Evolutionary conservation across 1,140 invertebrate genomes (phyloP), one percentile per base, ranked within the genome.

Genomic region (Himalopsyche phryganea): DNA sequence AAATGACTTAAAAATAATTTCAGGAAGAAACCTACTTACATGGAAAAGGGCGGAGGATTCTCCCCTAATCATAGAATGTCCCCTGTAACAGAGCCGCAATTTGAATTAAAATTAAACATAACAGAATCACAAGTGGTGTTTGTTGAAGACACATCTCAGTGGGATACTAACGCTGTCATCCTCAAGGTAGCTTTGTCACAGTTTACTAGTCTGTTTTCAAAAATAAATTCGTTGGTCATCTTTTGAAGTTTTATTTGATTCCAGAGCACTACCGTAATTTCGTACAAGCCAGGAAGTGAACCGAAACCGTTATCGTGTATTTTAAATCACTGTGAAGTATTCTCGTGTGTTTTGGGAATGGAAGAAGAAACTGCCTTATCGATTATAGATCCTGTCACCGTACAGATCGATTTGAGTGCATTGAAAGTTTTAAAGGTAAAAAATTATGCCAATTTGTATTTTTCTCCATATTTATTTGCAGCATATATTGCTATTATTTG

Each of bases 61-160:
- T 41, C 35, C 13, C 19, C 51, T n/a, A 44, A 50, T 47, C 36
- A 38, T 23, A 61, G 51, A 47, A 42, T 36, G 18, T 56, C 52
- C 15, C 40, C 46, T 1, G 17, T 47, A 35, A 57, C 46, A 6
- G 55, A 61, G 35, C 20, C 80, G 1, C 83, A 86, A 5, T 85
- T 91, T 69, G 92, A 96, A 72, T 74, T 98, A 13, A 94, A 96
- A 73, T 77, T 98, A 3, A 98, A 98, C 75, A 87, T 98, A 2
- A 94, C 92, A 0, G 92, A 98, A 71, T 98, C 94, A 1, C 94
- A 98, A 77, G 76, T 98, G 18, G 93, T 98, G 17, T 77, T 98
- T 4, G 89, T 98, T 0, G 96, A 98, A 74, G 88, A 98, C 68
- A 87, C 89, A 2, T 88, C 90, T 2, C 77, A 88, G 0, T 84